phyloP scores from a whole-genome alignment of 1,140 invertebrate genomes.

The Lordiphosa clarofinis region DNA sequence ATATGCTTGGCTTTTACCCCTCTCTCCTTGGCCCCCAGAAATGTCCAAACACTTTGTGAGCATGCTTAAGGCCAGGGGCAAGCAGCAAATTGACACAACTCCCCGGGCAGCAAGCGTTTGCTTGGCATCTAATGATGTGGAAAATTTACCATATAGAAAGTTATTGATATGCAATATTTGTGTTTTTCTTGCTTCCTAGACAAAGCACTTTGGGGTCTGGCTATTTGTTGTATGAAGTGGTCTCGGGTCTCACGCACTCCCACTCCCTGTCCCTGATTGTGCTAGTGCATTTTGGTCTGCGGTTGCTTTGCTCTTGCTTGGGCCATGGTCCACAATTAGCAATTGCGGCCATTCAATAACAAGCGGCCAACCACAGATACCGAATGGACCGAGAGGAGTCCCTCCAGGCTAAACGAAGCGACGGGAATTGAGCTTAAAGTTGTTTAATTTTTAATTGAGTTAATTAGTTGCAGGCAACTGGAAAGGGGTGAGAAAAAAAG shows the following conservation, averaged over 20 bases:
- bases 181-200: slow-evolving; percentile 17
- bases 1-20: slow-evolving; percentile 32
- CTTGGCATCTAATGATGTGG: slow-evolving; percentile 62
- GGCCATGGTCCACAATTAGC: slow-evolving; percentile 43
- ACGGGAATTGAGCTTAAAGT: slow-evolving; percentile 60
- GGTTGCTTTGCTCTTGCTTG: slow-evolving; percentile 41
- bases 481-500: background rate
- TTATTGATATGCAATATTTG: slow-evolving; percentile 39
- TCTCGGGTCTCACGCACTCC: background rate
- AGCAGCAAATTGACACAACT: slow-evolving; percentile 24
- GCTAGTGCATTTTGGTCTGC: slow-evolving; percentile 37
- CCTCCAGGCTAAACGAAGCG: slow-evolving; percentile 32
- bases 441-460: slow-evolving; percentile 73
- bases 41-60: slow-evolving; percentile 11
- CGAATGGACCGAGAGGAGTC: slow-evolving; percentile 22
- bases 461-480: slow-evolving; percentile 48
- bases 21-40: slow-evolving; percentile 5
- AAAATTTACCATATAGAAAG: slow-evolving; percentile 46
- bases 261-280: too few relatives aligned
- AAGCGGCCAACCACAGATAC: slow-evolving; percentile 24
- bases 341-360: slow-evolving; percentile 54
- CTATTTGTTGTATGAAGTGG: slow-evolving; percentile 18
- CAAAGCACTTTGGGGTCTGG: slow-evolving; percentile 17
- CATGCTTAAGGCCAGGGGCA: slow-evolving; percentile 9
- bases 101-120: slow-evolving; percentile 33